Conservation (phyloP, 2,797 vertebrate genomes). For the Telmatherina bonti region DNA sequence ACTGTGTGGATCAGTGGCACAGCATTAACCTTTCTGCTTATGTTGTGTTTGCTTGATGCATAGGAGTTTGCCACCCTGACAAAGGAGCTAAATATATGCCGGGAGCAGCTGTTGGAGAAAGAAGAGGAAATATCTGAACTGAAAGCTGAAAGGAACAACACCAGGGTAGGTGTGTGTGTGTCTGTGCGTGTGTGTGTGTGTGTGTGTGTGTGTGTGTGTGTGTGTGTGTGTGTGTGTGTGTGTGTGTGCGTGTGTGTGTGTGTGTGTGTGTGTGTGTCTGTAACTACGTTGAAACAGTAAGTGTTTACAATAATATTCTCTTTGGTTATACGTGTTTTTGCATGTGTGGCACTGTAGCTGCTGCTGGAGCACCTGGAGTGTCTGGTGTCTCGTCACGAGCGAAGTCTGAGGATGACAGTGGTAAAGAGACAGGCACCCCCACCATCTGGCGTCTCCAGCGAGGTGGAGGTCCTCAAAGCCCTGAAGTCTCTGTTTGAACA, state of each 20-base stretch:
- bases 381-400: conserved; percentile 92
- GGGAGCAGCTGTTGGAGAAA: conserved; percentile 92
- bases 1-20: conserved; percentile 22
- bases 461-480: conserved; percentile 96
- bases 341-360: conserved; percentile 73
- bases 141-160: conserved; percentile 93
- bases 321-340: conserved; percentile 9
- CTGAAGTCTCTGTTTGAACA: conserved; percentile 96
- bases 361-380: conserved; percentile 92
- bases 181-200: conserved; percentile 76
- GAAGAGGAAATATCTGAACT: conserved; percentile 93
- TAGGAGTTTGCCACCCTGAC: conserved; percentile 93
- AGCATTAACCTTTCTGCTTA: conserved; percentile 44
- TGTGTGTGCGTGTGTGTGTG: too few relatives aligned
- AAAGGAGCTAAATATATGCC: conserved; percentile 92
- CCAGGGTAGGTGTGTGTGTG: conserved; percentile 83
- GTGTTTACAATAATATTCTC: conserved; percentile 28
- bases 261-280: conserved; percentile 21
- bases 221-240: too few relatives aligned
- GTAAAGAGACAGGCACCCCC: conserved; percentile 93
- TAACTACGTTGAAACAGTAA: not conserved
- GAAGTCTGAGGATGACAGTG: conserved; percentile 92
- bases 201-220: conserved; percentile 62
- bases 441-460: conserved; percentile 93
- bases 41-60: conserved; percentile 42